Conservation (phyloP, 2,888 invertebrate genomes). For the Sphaerolaimus hirsutus region DNA sequence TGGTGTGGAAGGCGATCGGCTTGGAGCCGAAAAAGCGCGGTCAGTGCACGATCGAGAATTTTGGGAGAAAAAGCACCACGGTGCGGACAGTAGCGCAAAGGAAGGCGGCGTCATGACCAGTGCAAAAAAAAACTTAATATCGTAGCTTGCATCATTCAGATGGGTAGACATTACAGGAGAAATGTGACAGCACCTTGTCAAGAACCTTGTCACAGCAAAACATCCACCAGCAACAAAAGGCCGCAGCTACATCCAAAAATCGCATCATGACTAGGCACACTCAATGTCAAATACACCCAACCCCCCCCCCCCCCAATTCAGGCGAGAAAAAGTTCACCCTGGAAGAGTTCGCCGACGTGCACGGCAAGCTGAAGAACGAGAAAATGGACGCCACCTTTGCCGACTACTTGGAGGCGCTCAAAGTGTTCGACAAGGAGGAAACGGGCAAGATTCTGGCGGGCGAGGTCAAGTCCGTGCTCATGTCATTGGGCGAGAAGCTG, state of each 20-base stretch:
- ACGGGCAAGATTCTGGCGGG: conserved; percentile 79
- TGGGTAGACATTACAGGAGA: too few relatives aligned
- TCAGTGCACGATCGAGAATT: conserved; percentile 26
- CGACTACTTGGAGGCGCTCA: conserved; percentile 97
- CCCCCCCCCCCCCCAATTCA: conserved; percentile 9
- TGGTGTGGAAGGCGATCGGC: conserved; percentile 78
- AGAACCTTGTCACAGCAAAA: too few relatives aligned
- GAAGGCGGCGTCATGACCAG: too few relatives aligned
- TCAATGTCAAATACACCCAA: too few relatives aligned
- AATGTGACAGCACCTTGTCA: too few relatives aligned
- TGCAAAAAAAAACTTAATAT: too few relatives aligned
- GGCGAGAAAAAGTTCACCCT: conserved; percentile 69
- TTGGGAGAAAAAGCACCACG: too few relatives aligned
- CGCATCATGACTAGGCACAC: too few relatives aligned
- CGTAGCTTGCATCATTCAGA: too few relatives aligned
- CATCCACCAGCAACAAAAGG: too few relatives aligned
- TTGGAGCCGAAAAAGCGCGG: conserved; percentile 66
- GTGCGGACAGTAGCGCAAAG: too few relatives aligned
- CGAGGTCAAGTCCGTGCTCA: conserved; percentile 82
- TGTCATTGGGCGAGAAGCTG: conserved; percentile 46
- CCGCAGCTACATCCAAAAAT: too few relatives aligned
- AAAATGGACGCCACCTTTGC: conserved; percentile 92
- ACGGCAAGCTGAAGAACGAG: conserved; percentile 77
- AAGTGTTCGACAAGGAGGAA: conserved; percentile 94
- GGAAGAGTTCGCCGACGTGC: conserved; percentile 97